Base-by-base conservation (phyloP, 2,888 invertebrate species). In the Choreutis nemorana region DNA sequence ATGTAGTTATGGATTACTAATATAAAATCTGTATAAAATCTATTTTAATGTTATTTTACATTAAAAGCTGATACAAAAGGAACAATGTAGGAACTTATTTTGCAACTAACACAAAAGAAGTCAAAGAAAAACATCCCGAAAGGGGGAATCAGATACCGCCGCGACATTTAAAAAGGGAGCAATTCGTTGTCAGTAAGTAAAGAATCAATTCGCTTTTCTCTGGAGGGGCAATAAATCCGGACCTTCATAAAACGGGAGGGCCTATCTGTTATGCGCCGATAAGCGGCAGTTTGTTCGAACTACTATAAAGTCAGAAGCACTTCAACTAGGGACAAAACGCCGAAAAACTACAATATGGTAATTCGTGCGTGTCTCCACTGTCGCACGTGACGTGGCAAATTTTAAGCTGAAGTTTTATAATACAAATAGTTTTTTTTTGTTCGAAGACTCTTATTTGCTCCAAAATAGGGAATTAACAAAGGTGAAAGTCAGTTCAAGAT, bases 281-380 rank as follows among this genome's bases (percentile, higher is more conserved):
- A 60, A 55, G 50, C 44, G 41, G 35, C 45, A 44, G 42, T 50
- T 54, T 52, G 58, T 52, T 49, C 42, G 41, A 45, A 42, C 49
- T 45, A 9, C 25, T 21, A 30, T 30, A 30, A 30, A 30, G 25
- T 26, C 48, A 52, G 50, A 51, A 50, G 38, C 31, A 40, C 42
- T 39, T 40, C 31, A 32, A 29, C 30, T 16, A 44, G 41, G 53
- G 47, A 45, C 44, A 40, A 45, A 48, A 40, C 48, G 44, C 44
- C 46, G 50, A 58, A 60, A 59, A 58, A 60, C 60, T 60, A 54
- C 55, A 52, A 55, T 53, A 60, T 60, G 60, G 44, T 42, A 60
- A 60, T 57, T 42, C 39, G 37, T 38, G 29, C 1, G 15, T 11
- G 51, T 43, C 34, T 39, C 33, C 56, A 35, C 45, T 48, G 40